Base-by-base conservation (phyloP, 2,888 invertebrate species). In the Apeira syringaria region DNA sequence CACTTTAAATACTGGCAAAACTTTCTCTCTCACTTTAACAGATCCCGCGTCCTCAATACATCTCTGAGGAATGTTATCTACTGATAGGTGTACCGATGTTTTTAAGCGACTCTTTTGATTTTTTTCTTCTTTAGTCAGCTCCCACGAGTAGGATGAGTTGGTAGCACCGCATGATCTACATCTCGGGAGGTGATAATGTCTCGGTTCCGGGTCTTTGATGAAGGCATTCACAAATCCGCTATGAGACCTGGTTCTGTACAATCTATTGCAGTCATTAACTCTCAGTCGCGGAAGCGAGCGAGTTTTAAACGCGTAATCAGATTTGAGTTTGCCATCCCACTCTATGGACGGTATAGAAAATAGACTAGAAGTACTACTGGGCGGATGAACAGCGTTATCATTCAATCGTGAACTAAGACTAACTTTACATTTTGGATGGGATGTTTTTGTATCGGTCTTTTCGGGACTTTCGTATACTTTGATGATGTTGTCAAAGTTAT, bases 151-250 rank as follows among this genome's bases (percentile, higher is more conserved):
- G 0, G 75, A 70, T 5, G 60, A 53, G 20, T 62, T 77, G 0
- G 64, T 58, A 3, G 74, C 59, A 0, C 82, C 78, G 18, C 81
- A 85, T 3, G 80, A 80, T 0, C 59, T 56, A 41, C 78, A 84
- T 34, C 68, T 75, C 0, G 90, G 90, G 1, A 89, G n/a, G 50
- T 90, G 90, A 51, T 74, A 90, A 47, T 90, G 90, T 0, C 24
- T 47, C 0, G 90, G 90, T 22, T 79, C 74, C 0, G 89, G 88
- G 39, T 89, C 73, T 54, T 71, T 80, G 0, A 84, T 61, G 32
- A 67, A 78, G 0, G 80, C 64, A 54, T 88, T 88, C 0, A 88
- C 61, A 38, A 88, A 89, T 2, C 89, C 85, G 10, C 85, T 68
- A 31, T 87, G 81, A 0, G 89, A 89, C 11, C 75, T 67, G 0